Evolutionary conservation across 1,140 invertebrate species (phyloP).

Genomic region (Alviniconcha marisindica): DNA sequence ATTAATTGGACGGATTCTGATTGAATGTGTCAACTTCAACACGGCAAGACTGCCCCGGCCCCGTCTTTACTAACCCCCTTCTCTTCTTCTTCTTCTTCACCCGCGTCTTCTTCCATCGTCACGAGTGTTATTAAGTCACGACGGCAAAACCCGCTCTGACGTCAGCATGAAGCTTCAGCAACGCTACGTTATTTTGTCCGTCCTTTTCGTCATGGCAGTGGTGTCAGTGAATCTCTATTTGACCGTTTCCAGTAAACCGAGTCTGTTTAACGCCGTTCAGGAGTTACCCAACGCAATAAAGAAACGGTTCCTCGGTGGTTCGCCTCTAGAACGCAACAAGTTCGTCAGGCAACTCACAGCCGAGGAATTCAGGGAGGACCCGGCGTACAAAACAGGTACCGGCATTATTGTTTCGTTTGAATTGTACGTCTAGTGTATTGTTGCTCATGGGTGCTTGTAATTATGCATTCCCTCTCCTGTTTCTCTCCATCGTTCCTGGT

Average conservation of each 20-base stretch:
- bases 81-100: too few relatives aligned
- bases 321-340: not conserved
- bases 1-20: too few relatives aligned
- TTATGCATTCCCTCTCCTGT: too few relatives aligned
- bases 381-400: constrained; percentile 1
- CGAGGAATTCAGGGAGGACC: constrained; percentile 23
- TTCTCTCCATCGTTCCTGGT: too few relatives aligned
- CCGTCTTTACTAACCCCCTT: not conserved
- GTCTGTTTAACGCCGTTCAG: not conserved
- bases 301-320: not conserved
- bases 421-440: too few relatives aligned
- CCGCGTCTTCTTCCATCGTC: not conserved
- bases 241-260: not conserved
- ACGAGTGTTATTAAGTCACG: not conserved
- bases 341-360: not conserved
- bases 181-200: not conserved
- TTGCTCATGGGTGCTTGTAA: too few relatives aligned
- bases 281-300: not conserved
- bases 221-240: not conserved
- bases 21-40: too few relatives aligned
- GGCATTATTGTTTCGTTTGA: too few relatives aligned
- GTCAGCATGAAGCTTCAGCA: constrained; percentile 26
- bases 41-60: too few relatives aligned
- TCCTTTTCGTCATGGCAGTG: not conserved
- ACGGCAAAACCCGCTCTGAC: not conserved